Percentiles rank a stretch among this genome's conserved stretches.
Evolutionary conservation across 2,113 vertebrate species (phyloP).

Genomic region (Sander vitreus): DNA sequence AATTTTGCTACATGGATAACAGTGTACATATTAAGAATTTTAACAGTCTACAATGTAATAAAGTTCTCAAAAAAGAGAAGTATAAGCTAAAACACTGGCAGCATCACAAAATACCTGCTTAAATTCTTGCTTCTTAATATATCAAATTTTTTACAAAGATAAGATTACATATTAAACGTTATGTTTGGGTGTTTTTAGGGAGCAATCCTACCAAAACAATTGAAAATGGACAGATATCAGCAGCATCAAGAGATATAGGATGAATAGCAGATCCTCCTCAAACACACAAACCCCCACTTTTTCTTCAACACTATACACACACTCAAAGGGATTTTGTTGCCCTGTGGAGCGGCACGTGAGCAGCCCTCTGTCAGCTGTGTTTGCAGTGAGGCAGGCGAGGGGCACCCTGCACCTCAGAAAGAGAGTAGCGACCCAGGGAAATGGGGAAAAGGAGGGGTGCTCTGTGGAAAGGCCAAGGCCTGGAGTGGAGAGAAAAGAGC

Average conservation of each 20-base stretch:
- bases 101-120: constrained; percentile 8
- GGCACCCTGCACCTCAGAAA: constrained; percentile 69
- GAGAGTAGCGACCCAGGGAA: constrained; percentile 71
- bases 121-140: constrained; percentile 2
- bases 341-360: constrained; percentile 84
- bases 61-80: constrained; percentile 14
- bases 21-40: not conserved
- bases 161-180: constrained; percentile 36
- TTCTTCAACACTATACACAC: constrained; percentile 59
- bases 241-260: constrained; percentile 67
- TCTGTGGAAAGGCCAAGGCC: constrained; percentile 79
- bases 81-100: not conserved
- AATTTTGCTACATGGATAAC: not conserved
- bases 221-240: constrained; percentile 58
- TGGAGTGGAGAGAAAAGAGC: constrained; percentile 80
- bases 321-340: constrained; percentile 76
- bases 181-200: constrained; percentile 32
- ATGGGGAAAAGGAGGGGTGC: constrained; percentile 64
- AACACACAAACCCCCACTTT: constrained; percentile 68
- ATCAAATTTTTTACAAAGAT: constrained; percentile 28
- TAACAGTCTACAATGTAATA: not conserved
- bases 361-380: constrained; percentile 88
- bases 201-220: constrained; percentile 64
- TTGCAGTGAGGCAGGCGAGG: constrained; percentile 84
- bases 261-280: constrained; percentile 66